phyloP scores from a whole-genome alignment of 2,113 vertebrate species.

The Gallinago paraguaiae region DNA sequence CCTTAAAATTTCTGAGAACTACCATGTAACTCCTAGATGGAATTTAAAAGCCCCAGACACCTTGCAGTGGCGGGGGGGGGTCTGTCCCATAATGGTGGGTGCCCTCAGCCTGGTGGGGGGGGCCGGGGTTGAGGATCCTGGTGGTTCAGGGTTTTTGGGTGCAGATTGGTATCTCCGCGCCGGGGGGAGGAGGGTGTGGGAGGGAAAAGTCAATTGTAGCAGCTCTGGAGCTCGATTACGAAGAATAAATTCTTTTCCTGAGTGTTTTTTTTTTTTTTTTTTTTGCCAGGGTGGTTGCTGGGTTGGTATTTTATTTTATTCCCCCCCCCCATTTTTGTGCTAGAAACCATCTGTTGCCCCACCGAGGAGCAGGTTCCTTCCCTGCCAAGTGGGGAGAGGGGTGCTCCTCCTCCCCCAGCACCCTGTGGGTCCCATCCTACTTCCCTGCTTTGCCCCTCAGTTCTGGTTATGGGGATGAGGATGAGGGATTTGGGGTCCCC shows the following conservation, averaged over 20 bases:
- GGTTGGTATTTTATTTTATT: neutral
- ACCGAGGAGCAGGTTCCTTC: neutral
- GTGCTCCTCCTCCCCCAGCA: too few relatives aligned
- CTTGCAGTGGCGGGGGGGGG: neutral
- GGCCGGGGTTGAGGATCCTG: rapidly evolving
- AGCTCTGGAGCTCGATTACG: neutral
- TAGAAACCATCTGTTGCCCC: neutral
- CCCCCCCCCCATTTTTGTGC: neutral
- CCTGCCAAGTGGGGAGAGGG: neutral
- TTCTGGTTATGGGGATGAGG: too few relatives aligned
- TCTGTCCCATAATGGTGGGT: neutral
- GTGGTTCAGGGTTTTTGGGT: neutral
- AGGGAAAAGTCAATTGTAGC: neutral
- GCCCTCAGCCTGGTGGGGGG: neutral
- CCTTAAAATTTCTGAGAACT: neutral
- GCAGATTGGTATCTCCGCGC: neutral
- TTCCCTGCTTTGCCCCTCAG: rapidly evolving
- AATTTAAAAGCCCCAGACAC: neutral
- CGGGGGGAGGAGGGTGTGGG: neutral
- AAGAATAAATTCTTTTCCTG: neutral
- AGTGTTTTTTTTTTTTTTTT: neutral
- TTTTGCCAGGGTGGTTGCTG: neutral
- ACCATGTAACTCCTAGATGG: too few relatives aligned
- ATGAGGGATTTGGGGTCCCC: neutral
- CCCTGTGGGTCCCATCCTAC: neutral